phyloP scores from a whole-genome alignment of 1,140 invertebrate species.

The Brachionus rubens region DNA sequence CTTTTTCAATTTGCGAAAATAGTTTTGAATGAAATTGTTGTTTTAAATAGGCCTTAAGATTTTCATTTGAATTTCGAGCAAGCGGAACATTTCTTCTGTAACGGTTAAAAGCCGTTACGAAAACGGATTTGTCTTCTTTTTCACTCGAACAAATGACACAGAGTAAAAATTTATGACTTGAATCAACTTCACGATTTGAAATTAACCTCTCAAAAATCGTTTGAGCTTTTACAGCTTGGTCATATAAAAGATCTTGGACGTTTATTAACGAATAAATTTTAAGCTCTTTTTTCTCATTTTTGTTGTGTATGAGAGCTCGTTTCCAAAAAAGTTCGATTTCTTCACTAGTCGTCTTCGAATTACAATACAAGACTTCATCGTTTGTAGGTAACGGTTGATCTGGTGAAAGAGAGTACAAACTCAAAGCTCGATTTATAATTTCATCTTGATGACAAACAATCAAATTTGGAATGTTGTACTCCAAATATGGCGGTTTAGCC shows the following conservation, averaged over 20 bases:
- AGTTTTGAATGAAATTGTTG: conserved; percentile 34
- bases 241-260: conserved; percentile 24
- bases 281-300: neutral
- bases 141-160: conserved; percentile 50
- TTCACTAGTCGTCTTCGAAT: conserved; percentile 52
- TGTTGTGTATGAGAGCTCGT: neutral
- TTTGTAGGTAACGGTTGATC: conserved; percentile 49
- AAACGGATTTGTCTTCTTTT: conserved; percentile 50
- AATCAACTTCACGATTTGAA: neutral
- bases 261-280: conserved; percentile 28
- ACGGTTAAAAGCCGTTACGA: conserved; percentile 52
- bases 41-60: conserved; percentile 47
- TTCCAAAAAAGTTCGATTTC: conserved; percentile 49
- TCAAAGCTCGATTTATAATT: conserved; percentile 22
- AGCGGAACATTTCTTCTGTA: conserved; percentile 48
- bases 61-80: neutral
- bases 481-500: conserved; percentile 49
- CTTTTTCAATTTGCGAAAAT: conserved; percentile 47
- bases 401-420: neutral
- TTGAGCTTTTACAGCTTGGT: conserved; percentile 24
- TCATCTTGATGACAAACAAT: conserved; percentile 53
- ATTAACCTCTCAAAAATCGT: neutral
- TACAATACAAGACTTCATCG: conserved; percentile 57
- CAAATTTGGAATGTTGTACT: conserved; percentile 51
- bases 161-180: neutral